Conservation (phyloP, 2,888 invertebrate genomes). For the Eristalis pertinax region DNA sequence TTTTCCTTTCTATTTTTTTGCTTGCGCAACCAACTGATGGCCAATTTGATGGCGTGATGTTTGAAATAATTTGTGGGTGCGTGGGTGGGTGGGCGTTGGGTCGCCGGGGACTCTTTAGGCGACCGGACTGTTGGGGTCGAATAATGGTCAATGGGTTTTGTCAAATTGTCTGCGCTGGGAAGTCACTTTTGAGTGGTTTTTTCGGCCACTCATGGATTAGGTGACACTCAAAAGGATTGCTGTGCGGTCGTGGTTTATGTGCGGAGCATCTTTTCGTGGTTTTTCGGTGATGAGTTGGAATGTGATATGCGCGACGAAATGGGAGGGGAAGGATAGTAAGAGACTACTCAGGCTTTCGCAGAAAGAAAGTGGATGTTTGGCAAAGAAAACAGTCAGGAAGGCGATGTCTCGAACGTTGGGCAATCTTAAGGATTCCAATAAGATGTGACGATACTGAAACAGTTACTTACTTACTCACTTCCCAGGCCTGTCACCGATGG, state of each 20-base stretch:
- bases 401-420: no score
- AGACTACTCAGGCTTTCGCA: no score
- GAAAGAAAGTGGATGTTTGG: no score
- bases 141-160: slow-evolving; percentile 71
- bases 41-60: neutral
- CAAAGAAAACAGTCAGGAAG: no score
- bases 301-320: neutral
- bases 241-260: neutral
- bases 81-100: neutral
- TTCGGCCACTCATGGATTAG: neutral
- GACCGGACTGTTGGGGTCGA: slow-evolving; percentile 50
- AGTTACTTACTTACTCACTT: no score
- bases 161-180: slow-evolving; percentile 1
- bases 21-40: neutral
- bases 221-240: neutral
- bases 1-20: neutral
- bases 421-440: no score
- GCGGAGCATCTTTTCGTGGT: neutral
- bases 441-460: no score
- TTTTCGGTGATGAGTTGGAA: neutral
- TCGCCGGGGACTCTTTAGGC: slow-evolving; percentile 35
- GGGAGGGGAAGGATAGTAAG: no score
- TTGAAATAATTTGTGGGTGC: neutral
- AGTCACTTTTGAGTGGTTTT: slow-evolving; percentile 6
- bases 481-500: no score